A percentile compares a stretch with the other conserved stretches of the same genome.
Evolutionary conservation across 37 sponge, comb jelly and placozoan species (phyloP).

Genomic region (Amphimedon queenslandica): DNA sequence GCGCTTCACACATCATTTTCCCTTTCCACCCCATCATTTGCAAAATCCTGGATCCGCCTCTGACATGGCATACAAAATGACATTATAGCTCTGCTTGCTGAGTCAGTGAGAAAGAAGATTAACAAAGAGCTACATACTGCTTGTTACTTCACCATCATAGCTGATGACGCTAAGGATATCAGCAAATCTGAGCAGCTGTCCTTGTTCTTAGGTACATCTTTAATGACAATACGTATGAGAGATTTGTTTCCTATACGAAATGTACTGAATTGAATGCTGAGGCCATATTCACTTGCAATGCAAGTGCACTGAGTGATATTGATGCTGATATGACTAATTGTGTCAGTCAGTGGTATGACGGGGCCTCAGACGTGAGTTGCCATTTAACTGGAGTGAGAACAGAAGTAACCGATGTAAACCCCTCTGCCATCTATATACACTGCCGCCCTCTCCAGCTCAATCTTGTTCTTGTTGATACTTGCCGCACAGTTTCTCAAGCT

Average conservation of each 20-base stretch:
- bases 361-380: constrained; percentile 17
- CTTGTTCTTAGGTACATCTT: constrained; percentile 9
- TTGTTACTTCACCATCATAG: constrained; percentile 1
- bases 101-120: neutral
- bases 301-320: neutral
- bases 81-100: constrained; percentile 1
- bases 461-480: constrained; percentile 22
- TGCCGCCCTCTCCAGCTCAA: constrained; percentile 16
- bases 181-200: constrained; percentile 19
- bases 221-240: neutral
- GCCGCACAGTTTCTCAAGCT: neutral
- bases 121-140: neutral
- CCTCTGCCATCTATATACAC: constrained; percentile 9
- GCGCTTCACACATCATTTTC: too few species aligned
- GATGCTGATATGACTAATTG: neutral
- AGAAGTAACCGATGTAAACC: neutral
- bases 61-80: too few species aligned
- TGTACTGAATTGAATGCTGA: constrained; percentile 1
- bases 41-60: too few species aligned
- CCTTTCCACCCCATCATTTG: too few species aligned
- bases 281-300: neutral
- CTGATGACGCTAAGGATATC: too few species aligned
- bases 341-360: constrained; percentile 21
- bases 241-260: constrained; percentile 4
- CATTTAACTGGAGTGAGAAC: neutral